Conservation (phyloP, 2,113 vertebrate species). For the Tangachromis dhanisi region DNA sequence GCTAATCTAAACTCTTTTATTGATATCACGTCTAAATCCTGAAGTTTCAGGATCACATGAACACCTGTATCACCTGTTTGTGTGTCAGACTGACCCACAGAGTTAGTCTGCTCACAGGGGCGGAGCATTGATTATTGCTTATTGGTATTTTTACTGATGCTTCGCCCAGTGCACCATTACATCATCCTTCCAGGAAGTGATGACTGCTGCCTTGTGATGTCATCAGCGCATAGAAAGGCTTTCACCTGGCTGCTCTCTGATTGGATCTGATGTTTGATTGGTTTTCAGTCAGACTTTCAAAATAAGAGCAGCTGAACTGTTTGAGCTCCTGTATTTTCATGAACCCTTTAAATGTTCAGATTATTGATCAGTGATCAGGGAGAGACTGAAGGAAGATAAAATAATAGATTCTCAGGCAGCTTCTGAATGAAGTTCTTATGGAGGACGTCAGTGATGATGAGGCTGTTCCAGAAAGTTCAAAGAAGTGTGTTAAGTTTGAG, state of each 20-base stretch:
- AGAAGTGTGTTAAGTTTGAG: neutral
- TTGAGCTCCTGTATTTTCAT: neutral
- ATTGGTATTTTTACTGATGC: neutral
- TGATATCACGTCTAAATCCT: neutral
- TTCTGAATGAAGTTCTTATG: neutral
- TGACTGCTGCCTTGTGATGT: neutral
- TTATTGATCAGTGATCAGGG: neutral
- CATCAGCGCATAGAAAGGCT: neutral
- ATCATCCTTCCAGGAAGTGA: neutral
- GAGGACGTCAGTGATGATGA: neutral
- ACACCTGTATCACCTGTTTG: neutral
- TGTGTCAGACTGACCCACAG: neutral
- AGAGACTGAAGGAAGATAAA: neutral
- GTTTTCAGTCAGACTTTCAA: neutral
- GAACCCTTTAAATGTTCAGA: neutral
- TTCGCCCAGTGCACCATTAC: neutral
- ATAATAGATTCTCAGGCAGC: neutral
- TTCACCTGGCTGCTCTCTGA: neutral
- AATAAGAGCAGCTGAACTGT: neutral
- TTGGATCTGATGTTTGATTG: neutral
- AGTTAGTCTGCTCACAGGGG: neutral
- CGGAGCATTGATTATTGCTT: neutral
- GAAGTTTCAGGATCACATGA: neutral
- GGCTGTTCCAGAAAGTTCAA: neutral
- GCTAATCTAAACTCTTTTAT: too few relatives aligned